These are phyloP conservation scores for Mormyrus lacerda DNA, from an alignment of 2,113 vertebrate genomes.

Conservation along the genomic window DNA sequence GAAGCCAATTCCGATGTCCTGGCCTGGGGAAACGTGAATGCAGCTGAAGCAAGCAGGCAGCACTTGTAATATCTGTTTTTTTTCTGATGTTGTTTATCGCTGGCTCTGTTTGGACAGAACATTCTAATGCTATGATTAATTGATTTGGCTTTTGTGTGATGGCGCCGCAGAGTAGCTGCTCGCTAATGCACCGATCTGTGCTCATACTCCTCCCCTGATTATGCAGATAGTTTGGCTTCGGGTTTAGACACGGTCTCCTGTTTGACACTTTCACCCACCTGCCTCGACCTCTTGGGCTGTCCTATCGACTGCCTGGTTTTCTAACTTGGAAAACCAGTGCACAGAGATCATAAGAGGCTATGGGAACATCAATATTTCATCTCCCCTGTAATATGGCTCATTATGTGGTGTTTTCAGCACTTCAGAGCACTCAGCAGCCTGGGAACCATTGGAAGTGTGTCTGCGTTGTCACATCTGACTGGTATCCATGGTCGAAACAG, in stretches of 20 bases:
- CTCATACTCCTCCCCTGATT: not conserved
- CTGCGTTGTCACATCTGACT: not conserved
- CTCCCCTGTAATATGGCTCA: not conserved
- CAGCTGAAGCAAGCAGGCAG: not conserved
- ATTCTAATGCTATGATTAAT: not conserved
- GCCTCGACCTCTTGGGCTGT: not conserved
- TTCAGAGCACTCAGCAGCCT: not conserved
- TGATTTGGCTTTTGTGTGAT: not conserved
- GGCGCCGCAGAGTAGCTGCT: not conserved
- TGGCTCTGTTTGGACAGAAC: not conserved
- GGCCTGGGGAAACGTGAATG: not conserved
- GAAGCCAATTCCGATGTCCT: not conserved
- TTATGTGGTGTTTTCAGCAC: not conserved
- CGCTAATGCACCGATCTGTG: not conserved
- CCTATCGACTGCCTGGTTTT: constrained; percentile 25
- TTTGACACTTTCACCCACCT: not conserved
- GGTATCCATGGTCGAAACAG: not conserved
- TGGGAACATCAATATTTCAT: constrained; percentile 25
- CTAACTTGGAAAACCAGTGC: constrained; percentile 11
- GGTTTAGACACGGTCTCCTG: not conserved
- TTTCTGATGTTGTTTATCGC: not conserved
- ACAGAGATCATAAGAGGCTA: not conserved
- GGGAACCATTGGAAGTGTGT: not conserved
- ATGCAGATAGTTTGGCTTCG: not conserved
- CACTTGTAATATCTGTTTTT: not conserved